A percentile compares a stretch with the other conserved stretches of the same genome.
Evolutionary conservation across 2,888 invertebrate species (phyloP).

Genomic region (Acanthopleura granulata): DNA sequence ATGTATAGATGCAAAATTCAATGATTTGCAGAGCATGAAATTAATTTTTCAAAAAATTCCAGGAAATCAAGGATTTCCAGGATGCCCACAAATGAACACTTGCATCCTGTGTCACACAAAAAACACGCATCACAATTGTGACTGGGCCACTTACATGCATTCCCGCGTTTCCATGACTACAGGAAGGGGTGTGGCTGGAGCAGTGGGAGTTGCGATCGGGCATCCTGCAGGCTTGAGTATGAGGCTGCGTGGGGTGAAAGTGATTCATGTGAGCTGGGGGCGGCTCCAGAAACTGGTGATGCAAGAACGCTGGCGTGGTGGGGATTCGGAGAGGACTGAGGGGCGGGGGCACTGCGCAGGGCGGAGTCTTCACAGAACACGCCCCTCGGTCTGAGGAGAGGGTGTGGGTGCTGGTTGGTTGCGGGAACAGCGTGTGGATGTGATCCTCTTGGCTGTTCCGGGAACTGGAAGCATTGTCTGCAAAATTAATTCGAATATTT

Average conservation of each 20-base stretch:
- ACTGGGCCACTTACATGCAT: neutral
- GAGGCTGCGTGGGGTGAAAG: conserved; percentile 31
- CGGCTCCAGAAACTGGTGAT: conserved; percentile 45
- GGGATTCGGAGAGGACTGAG: conserved; percentile 37
- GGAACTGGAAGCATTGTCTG: conserved; percentile 3
- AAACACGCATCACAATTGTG: neutral
- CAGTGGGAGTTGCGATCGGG: neutral
- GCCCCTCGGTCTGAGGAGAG: conserved; percentile 1
- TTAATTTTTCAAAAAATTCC: neutral
- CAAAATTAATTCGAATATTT: neutral
- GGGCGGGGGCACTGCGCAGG: conserved; percentile 60
- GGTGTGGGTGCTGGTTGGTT: conserved; percentile 20
- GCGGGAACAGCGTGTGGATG: conserved; percentile 12
- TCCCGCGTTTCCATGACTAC: neutral
- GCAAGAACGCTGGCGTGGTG: conserved; percentile 20
- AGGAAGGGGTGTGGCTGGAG: conserved; percentile 3
- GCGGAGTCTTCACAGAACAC: neutral
- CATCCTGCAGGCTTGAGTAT: neutral
- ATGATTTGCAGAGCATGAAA: no score
- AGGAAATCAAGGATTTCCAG: neutral
- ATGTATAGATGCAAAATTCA: no score
- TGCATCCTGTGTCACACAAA: no score
- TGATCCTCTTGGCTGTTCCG: conserved; percentile 14
- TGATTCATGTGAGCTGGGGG: conserved; percentile 38
- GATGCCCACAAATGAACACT: no score